Evolutionary conservation across 2,113 vertebrate species (phyloP).

Genomic region (Phoxinus phoxinus): DNA sequence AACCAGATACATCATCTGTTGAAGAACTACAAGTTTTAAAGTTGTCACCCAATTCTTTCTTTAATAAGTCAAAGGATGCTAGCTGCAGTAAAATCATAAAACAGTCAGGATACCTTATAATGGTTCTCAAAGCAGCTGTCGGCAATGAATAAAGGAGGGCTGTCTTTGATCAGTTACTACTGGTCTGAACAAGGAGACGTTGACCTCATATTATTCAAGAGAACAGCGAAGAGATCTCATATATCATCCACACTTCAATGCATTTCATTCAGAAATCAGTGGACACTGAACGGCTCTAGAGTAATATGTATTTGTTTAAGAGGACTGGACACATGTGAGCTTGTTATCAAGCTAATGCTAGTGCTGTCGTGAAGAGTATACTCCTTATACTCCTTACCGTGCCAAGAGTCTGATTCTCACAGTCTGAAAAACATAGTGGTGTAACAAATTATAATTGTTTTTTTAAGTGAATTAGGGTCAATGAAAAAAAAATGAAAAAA

Average conservation of each 20-base stretch:
- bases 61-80: slow-evolving; percentile 34
- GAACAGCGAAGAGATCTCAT: not conserved
- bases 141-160: not conserved
- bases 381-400: not conserved
- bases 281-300: not conserved
- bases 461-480: not conserved
- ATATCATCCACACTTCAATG: slow-evolving; percentile 16
- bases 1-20: slow-evolving; percentile 24
- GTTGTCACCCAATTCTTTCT: slow-evolving; percentile 8
- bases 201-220: slow-evolving; percentile 10
- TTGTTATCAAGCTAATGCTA: not conserved
- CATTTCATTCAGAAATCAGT: not conserved
- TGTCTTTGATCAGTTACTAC: slow-evolving; percentile 30
- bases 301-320: slow-evolving; percentile 2
- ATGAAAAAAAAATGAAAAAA: not conserved
- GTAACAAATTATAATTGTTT: not conserved
- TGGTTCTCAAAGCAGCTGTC: slow-evolving; percentile 3
- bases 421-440: not conserved
- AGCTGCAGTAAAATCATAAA: slow-evolving; percentile 18
- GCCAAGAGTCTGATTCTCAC: too few relatives aligned
- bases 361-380: not conserved
- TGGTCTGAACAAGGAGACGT: not conserved
- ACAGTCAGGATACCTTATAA: not conserved
- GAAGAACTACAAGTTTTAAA: slow-evolving; percentile 16
- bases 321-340: not conserved